Evolutionary conservation across 1,140 invertebrate genomes (phyloP), one percentile per base, ranked within the genome.

Genomic region (Cherax destructor): DNA sequence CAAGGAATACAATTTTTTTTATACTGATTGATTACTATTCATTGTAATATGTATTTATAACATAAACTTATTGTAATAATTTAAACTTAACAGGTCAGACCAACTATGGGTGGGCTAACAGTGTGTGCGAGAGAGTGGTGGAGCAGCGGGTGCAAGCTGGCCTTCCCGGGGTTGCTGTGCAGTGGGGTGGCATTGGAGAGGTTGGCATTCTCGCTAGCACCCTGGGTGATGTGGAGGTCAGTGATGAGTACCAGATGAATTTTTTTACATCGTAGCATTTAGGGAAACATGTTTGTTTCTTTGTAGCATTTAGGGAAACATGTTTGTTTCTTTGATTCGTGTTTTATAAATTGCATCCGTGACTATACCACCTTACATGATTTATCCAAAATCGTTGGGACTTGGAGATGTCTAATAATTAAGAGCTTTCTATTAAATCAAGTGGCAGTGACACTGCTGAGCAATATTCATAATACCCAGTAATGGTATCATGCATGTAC

Each of bases 101-200:
- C 41, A 99, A 99, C 95, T 99, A 99, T 94, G 99, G 98, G 84
- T 96, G 98, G 92, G 98, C 99, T 49, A 99, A 99, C 95, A 99
- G 98, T 0, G 97, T 97, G 7, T 99, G 99, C 98, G 99, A 99
- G 95, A 96, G 98, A 84, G 97, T 99, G 69, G 97, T 97, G 93
- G 98, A 99, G 95, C 95, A 96, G 83, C 96, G 99, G 89, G 97
- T 97, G 94, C 95, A 95, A 18, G 96, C 96, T 94, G 98, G 95
- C 11, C 94, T 98, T 61, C 97, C 97, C 86, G 97, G 96, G 93
- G 94, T 99, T 24, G 98, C 98, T 49, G 98, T 99, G 92, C 99
- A 99, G 94, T 99, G 99, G 98, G 99, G 99, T 93, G 98, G 98
- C 74, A 98, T 99, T 93, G 99, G 98, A 92, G 99, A 99, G 94